A percentile compares a stretch with the other conserved stretches of the same genome.
Conservation (phyloP, 64 coral and sea anemone species). For the Pocillopora verrucosa region DNA sequence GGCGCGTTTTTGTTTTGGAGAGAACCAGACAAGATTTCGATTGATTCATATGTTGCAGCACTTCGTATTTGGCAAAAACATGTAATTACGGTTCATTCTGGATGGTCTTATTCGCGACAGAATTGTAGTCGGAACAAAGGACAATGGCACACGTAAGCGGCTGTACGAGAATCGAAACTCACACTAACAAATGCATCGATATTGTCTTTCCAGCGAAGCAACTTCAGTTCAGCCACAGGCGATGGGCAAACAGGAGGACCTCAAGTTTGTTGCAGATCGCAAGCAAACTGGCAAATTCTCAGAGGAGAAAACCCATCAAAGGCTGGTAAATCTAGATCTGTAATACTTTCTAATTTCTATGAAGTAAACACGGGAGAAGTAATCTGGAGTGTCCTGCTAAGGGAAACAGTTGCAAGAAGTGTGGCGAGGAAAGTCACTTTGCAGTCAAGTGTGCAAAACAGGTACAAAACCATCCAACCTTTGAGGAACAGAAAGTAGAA, state of each 20-base stretch:
- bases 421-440: constrained; percentile 15
- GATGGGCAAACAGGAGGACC: not conserved
- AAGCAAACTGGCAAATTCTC: too few relatives aligned
- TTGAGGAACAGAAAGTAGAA: too few relatives aligned
- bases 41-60: not conserved
- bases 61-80: constrained; percentile 12
- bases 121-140: not conserved
- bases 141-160: not conserved
- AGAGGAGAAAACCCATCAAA: too few relatives aligned
- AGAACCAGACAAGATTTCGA: constrained; percentile 43
- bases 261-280: not conserved
- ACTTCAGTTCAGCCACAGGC: not conserved
- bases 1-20: constrained; percentile 21
- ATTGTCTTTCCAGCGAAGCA: not conserved
- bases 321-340: too few relatives aligned
- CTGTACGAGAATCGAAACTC: constrained; percentile 5
- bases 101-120: constrained; percentile 2
- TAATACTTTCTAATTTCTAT: constrained; percentile 47
- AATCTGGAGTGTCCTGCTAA: constrained; percentile 26
- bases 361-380: constrained; percentile 9
- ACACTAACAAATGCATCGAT: constrained; percentile 18
- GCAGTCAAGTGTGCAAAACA: not conserved
- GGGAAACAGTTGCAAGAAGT: not conserved
- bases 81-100: not conserved
- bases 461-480: too few relatives aligned